Evolutionary conservation across 2,797 vertebrate genomes (phyloP).

Genomic region (Avahi laniger): DNA sequence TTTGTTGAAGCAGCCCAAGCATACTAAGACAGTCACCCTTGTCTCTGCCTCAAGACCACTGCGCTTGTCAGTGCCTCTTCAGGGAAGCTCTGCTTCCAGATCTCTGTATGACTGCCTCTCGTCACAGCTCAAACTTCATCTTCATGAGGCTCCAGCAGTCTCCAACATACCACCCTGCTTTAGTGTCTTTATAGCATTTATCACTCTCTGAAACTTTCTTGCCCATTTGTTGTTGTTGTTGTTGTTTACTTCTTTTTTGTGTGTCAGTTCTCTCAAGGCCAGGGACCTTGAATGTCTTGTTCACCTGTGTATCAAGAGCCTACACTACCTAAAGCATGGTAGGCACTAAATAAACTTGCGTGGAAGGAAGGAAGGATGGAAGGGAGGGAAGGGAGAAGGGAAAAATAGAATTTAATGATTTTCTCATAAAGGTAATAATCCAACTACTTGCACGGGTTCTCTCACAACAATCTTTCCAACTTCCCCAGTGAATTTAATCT

Average conservation of each 20-base stretch:
- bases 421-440: conserved; percentile 21
- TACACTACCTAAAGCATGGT: not conserved
- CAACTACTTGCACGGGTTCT: not conserved
- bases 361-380: too few species aligned
- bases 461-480: not conserved
- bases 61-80: not conserved
- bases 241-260: not conserved
- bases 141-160: not conserved
- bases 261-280: not conserved
- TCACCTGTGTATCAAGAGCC: not conserved
- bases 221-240: not conserved
- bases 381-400: too few species aligned
- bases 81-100: too few species aligned
- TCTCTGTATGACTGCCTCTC: not conserved
- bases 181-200: not conserved
- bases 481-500: conserved; percentile 55
- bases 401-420: not conserved
- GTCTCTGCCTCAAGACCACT: not conserved
- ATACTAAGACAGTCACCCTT: not conserved
- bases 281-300: not conserved
- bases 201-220: not conserved
- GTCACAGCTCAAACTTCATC: not conserved
- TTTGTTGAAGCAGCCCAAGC: not conserved
- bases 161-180: not conserved
- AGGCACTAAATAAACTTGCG: not conserved